phyloP scores from a whole-genome alignment of 2,888 invertebrate genomes.

The Dastarcus helophoroides region DNA sequence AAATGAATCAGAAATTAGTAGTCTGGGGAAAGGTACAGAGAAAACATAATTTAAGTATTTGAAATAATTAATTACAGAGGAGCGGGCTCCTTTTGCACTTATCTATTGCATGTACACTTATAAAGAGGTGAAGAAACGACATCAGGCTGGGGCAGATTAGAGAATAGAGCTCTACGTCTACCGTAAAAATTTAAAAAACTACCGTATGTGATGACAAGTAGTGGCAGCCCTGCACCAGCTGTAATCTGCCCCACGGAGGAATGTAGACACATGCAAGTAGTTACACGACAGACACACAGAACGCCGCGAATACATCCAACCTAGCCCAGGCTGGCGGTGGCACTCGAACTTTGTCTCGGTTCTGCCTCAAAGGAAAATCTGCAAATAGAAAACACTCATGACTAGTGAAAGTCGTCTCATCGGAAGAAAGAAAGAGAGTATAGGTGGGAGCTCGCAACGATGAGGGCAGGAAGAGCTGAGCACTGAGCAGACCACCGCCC shows the following conservation, averaged over 20 bases:
- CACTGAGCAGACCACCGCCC: slow-evolving; percentile 39
- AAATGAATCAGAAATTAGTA: slow-evolving; percentile 19
- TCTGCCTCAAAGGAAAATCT: slow-evolving; percentile 40
- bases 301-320: slow-evolving; percentile 31
- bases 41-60: slow-evolving; percentile 18
- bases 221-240: slow-evolving; percentile 19
- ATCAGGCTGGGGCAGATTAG: slow-evolving; percentile 27
- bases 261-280: slow-evolving; percentile 28
- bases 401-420: slow-evolving; percentile 27
- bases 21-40: slow-evolving; percentile 25
- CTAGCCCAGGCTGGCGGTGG: slow-evolving; percentile 35
- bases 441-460: slow-evolving; percentile 23
- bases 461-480: slow-evolving; percentile 34
- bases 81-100: slow-evolving; percentile 20
- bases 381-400: slow-evolving; percentile 39
- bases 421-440: slow-evolving; percentile 5
- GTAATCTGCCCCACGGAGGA: slow-evolving; percentile 30
- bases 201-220: slow-evolving; percentile 20
- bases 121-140: slow-evolving; percentile 24
- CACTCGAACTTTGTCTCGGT: slow-evolving; percentile 23
- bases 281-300: slow-evolving; percentile 22
- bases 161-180: slow-evolving; percentile 19
- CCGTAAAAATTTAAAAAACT: slow-evolving; percentile 27
- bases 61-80: slow-evolving; percentile 11
- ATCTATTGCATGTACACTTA: slow-evolving; percentile 30